phyloP scores from a whole-genome alignment of 2,113 vertebrate genomes.

The Notechis scutatus region DNA sequence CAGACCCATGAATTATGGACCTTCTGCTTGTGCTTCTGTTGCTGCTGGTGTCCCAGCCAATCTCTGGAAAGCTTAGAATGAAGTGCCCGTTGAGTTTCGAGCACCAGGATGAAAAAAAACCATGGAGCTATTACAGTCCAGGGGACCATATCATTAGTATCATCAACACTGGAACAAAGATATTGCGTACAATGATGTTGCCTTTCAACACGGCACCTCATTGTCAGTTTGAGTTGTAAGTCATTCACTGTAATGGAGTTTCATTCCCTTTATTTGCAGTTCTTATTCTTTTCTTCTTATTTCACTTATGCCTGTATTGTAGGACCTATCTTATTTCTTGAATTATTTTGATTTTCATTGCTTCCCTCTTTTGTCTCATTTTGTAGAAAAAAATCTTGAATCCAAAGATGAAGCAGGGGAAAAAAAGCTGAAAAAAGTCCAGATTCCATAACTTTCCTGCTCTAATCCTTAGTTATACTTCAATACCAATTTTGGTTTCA shows the following conservation, averaged over 20 bases:
- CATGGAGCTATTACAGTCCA: not conserved
- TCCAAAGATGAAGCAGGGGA: no score
- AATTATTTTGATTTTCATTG: not conserved
- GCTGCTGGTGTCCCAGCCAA: not conserved
- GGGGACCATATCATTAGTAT: not conserved
- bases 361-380: not conserved
- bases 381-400: not conserved
- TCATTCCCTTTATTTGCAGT: no score
- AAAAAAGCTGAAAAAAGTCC: no score
- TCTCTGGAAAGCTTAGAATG: not conserved
- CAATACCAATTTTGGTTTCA: no score
- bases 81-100: not conserved
- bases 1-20: not conserved
- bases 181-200: not conserved
- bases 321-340: not conserved
- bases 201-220: not conserved
- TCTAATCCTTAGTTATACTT: no score
- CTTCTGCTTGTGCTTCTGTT: not conserved
- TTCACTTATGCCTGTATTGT: not conserved
- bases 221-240: not conserved
- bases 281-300: not conserved
- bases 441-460: no score
- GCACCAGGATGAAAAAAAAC: not conserved
- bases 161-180: not conserved
- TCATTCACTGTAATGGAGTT: not conserved